Percentiles rank a stretch among this genome's conserved stretches.
phyloP scores from a whole-genome alignment of 1,140 invertebrate species.

The Cydia strobilella region DNA sequence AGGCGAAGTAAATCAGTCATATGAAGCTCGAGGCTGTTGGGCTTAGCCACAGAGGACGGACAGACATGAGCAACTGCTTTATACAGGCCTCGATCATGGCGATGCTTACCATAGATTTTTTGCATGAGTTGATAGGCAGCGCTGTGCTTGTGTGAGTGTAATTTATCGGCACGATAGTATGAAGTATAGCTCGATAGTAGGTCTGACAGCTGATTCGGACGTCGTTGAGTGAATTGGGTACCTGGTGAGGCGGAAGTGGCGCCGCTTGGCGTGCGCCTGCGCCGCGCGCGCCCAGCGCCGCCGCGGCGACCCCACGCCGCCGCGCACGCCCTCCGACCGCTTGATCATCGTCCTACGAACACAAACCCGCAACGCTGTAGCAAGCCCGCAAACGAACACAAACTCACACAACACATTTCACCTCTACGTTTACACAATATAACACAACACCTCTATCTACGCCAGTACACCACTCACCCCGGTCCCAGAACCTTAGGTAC shows the following conservation, averaged over 20 bases:
- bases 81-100: no score
- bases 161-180: no score
- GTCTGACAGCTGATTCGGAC: no score
- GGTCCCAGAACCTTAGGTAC: background rate
- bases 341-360: slow-evolving; percentile 90
- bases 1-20: no score
- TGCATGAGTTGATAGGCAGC: no score
- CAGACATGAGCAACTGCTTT: no score
- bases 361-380: slow-evolving; percentile 20
- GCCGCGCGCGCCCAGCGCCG: slow-evolving; percentile 89
- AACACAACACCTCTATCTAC: background rate
- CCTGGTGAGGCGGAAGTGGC: slow-evolving; percentile 94
- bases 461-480: background rate
- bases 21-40: no score
- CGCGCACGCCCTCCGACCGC: slow-evolving; percentile 69
- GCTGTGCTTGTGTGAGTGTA: no score
- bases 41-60: no score
- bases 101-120: no score
- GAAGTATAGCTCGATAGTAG: no score
- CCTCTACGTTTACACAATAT: background rate
- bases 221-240: slow-evolving; percentile 32
- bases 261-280: slow-evolving; percentile 91
- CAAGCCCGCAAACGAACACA: slow-evolving; percentile 13
- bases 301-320: slow-evolving; percentile 83
- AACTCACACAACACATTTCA: background rate